phyloP scores from a whole-genome alignment of 1,140 invertebrate genomes.

The Megalopta genalis region DNA sequence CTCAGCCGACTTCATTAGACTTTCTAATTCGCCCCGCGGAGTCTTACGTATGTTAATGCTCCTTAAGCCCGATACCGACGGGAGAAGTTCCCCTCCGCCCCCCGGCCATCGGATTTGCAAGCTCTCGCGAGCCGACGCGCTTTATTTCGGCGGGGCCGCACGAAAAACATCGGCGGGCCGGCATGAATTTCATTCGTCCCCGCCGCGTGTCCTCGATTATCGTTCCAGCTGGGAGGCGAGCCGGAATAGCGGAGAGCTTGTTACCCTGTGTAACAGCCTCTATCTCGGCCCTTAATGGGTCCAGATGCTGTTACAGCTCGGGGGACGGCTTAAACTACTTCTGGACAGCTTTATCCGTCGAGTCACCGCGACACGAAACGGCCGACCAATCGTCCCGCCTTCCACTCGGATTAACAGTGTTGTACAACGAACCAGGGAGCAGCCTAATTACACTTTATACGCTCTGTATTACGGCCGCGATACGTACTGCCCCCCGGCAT shows the following conservation, averaged over 20 bases:
- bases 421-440: constrained; percentile 50
- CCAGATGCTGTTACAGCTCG: constrained; percentile 61
- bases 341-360: constrained; percentile 63
- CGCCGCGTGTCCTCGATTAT: constrained; percentile 43
- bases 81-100: background rate
- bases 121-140: background rate
- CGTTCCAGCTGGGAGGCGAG: constrained; percentile 33
- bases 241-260: constrained; percentile 18
- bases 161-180: constrained; percentile 4
- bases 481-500: constrained; percentile 28
- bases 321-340: constrained; percentile 62
- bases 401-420: constrained; percentile 59
- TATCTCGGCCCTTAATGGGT: constrained; percentile 60
- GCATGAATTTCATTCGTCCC: constrained; percentile 3
- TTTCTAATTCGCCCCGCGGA: constrained; percentile 59
- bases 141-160: background rate
- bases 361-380: constrained; percentile 59
- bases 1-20: constrained; percentile 57
- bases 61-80: constrained; percentile 51
- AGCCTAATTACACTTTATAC: constrained; percentile 54
- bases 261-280: constrained; percentile 53
- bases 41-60: constrained; percentile 68
- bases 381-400: constrained; percentile 49
- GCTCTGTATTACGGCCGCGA: constrained; percentile 15
- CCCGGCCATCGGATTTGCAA: constrained; percentile 35